A percentile compares a stretch with the other conserved stretches of the same genome.
Evolutionary conservation across 1,140 invertebrate species (phyloP).

Genomic region (Pollicipes pollicipes): DNA sequence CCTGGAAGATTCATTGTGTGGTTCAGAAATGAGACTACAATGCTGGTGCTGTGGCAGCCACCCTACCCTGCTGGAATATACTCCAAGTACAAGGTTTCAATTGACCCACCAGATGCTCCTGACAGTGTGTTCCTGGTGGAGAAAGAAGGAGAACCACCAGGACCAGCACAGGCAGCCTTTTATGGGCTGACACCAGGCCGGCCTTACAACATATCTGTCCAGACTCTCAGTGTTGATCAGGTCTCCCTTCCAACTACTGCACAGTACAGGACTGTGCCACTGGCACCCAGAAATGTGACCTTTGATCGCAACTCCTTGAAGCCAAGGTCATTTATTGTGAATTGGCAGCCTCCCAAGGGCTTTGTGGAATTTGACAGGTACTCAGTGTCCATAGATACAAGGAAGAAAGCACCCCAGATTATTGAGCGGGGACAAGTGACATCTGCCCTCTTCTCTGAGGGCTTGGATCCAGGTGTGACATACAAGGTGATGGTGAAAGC

Average conservation of each 20-base stretch:
- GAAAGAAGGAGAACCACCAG: conserved; percentile 78
- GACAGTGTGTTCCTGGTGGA: conserved; percentile 75
- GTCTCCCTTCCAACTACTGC: conserved; percentile 75
- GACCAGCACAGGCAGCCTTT: conserved; percentile 80
- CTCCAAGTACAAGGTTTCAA: conserved; percentile 77
- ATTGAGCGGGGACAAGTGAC: neutral
- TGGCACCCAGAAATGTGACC: conserved; percentile 61
- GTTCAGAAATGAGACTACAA: conserved; percentile 86
- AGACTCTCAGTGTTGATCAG: conserved; percentile 77
- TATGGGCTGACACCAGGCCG: conserved; percentile 69
- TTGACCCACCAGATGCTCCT: conserved; percentile 68
- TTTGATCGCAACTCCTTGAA: conserved; percentile 56
- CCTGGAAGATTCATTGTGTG: conserved; percentile 93
- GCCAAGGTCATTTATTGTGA: conserved; percentile 55
- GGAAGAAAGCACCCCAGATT: neutral
- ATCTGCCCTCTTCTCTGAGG: conserved; percentile 51
- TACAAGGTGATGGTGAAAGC: conserved; percentile 71
- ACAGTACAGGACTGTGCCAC: conserved; percentile 74
- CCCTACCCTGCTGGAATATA: conserved; percentile 81
- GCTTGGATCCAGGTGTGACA: conserved; percentile 64
- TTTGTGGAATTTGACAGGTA: conserved; percentile 15
- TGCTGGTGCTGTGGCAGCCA: conserved; percentile 83
- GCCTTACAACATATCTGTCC: conserved; percentile 77
- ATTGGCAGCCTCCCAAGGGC: conserved; percentile 55
- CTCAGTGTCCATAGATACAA: neutral